Conservation (phyloP, 2,888 invertebrate species). For the Yponomeuta plumbellus region DNA sequence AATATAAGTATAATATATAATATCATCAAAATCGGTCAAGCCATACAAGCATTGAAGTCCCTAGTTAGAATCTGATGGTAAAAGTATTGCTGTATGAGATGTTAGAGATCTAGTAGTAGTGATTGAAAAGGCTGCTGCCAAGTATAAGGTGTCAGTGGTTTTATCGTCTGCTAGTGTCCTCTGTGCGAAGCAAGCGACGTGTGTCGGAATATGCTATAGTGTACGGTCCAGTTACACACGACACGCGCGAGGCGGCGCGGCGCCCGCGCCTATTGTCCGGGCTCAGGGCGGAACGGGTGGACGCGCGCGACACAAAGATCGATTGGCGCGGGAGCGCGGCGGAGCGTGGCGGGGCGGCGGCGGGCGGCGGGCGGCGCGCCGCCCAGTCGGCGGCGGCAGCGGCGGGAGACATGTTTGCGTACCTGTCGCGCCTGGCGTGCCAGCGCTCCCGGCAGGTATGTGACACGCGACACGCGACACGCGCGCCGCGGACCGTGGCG, state of each 20-base stretch:
- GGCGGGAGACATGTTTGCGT: slow-evolving; percentile 13
- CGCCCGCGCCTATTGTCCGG: background rate
- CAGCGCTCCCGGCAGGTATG: slow-evolving; percentile 18
- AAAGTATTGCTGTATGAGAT: no score
- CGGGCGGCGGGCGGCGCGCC: background rate
- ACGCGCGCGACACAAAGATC: background rate
- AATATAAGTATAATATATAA: no score
- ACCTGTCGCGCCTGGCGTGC: background rate
- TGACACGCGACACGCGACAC: slow-evolving; percentile 6
- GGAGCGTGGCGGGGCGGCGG: background rate
- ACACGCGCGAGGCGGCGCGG: background rate
- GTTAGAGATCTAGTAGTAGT: no score
- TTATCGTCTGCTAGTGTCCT: background rate
- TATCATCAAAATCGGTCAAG: no score
- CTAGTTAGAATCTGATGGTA: no score
- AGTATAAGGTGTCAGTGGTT: background rate
- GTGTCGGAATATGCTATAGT: background rate
- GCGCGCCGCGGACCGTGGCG: slow-evolving; percentile 23
- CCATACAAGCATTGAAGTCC: no score
- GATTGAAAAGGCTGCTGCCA: background rate
- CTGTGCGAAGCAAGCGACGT: background rate
- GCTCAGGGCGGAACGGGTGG: background rate
- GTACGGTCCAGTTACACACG: background rate
- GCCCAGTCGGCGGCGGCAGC: background rate
- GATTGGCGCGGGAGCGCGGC: background rate